Percentiles rank a stretch among this genome's conserved stretches.
Conservation (phyloP, 1,140 invertebrate species). For the Ctenoplectra terminalis region DNA sequence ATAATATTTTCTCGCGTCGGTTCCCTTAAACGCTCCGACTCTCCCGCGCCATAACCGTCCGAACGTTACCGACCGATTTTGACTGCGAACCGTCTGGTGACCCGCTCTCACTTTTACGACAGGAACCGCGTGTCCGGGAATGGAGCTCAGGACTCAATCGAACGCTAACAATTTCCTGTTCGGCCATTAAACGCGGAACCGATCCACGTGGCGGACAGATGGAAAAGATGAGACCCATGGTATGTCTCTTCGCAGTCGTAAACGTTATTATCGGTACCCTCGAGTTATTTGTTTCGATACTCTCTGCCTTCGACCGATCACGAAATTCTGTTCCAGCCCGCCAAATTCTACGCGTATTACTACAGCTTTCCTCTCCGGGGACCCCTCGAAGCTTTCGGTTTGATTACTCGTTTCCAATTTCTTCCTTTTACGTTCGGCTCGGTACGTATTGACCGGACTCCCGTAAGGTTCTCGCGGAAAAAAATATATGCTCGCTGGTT, state of each 20-base stretch:
- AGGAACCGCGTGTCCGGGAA: background rate
- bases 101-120: conserved; percentile 61
- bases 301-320: too few species aligned
- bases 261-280: conserved; percentile 7
- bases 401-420: background rate
- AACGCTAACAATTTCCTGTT: conserved; percentile 5
- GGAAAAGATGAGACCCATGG: background rate
- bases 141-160: conserved; percentile 10
- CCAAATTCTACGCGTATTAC: too few species aligned
- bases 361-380: too few species aligned
- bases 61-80: background rate
- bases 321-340: background rate
- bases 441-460: too few species aligned
- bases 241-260: background rate
- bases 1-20: background rate
- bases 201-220: conserved; percentile 39
- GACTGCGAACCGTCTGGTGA: background rate
- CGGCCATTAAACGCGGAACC: conserved; percentile 5
- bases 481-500: background rate
- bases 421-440: background rate
- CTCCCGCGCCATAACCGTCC: too few species aligned
- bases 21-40: background rate
- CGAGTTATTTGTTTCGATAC: conserved; percentile 14
- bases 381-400: background rate
- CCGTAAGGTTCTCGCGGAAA: too few species aligned